Evolutionary conservation across 2,797 vertebrate species (phyloP), one percentile per base, ranked within the genome.

Genomic region (Hypotaenidia philippensis): DNA sequence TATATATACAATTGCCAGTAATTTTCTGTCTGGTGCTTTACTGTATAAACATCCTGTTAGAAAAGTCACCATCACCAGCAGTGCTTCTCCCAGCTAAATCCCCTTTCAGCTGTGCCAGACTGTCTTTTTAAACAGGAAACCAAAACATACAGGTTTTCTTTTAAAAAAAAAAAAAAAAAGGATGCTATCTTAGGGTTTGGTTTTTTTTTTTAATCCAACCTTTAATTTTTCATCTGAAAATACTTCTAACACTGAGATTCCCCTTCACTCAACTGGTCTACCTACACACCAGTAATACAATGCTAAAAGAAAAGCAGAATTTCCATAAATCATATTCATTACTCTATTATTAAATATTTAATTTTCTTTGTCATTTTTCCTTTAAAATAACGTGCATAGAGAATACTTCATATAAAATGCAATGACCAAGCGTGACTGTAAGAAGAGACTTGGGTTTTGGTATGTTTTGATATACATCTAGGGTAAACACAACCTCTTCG

Each of bases 51-150:
- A 89, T 16, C 32, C 85, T 70, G 66, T 80, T 91, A 77, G 40
- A 85, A 68, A 80, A 96, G 68, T 90, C 61, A 91, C 55, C 50
- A 65, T 26, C 84, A 89, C 87, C 69, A 92, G 64, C 45, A 78
- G 21, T 21, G 45, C 41, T 81, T 18, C 61, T 44, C 64, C 22
- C 41, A 89, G 2, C 13, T 22, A 49, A 65, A 84, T 38, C 27
- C 13, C 41, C 66, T n/a, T 23, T 45, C 5, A 2, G 55, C 63
- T 79, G 65, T 87, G 74, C 25, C 81, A 84, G 36, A 23, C 52
- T 52, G 38, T 13, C 70, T 63, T 90, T 82, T 59, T 82, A 70
- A 95, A 89, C 93, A 96, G 68, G 74, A 95, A 92, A 49, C 31
- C 12, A 31, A 83, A 83, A 60, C 8, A 80, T 1, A 27, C 0